phyloP scores from a whole-genome alignment of 2,888 invertebrate species.

The Abrostola tripartita region DNA sequence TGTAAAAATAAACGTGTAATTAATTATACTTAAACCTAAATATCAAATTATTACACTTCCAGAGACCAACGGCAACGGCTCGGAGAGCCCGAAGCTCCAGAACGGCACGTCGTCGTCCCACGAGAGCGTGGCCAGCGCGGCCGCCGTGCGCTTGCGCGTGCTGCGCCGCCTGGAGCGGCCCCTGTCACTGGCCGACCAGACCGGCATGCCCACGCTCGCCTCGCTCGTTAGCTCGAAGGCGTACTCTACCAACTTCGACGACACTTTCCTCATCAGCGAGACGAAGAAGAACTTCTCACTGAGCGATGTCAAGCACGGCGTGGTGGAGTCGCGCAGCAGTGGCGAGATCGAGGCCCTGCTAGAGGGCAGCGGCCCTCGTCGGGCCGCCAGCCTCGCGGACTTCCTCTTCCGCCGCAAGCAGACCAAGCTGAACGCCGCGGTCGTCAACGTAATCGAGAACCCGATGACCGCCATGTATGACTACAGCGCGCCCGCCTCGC shows the following conservation, averaged over 20 bases:
- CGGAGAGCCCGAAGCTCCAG: slow-evolving; percentile 54
- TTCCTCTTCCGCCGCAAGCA: slow-evolving; percentile 64
- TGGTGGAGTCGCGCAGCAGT: slow-evolving; percentile 63
- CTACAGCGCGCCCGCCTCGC: slow-evolving; percentile 14
- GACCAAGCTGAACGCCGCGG: slow-evolving; percentile 35
- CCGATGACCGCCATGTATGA: slow-evolving; percentile 73
- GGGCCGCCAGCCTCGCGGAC: slow-evolving; percentile 68
- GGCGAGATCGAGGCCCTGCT: slow-evolving; percentile 64
- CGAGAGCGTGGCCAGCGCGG: slow-evolving; percentile 72
- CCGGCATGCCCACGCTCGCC: slow-evolving; percentile 64
- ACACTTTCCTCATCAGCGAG: slow-evolving; percentile 37
- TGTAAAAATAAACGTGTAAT: too few species aligned
- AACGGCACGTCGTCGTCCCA: slow-evolving; percentile 61
- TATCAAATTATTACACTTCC: slow-evolving; percentile 39
- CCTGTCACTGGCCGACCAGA: slow-evolving; percentile 72
- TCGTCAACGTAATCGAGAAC: slow-evolving; percentile 76
- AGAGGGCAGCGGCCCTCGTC: slow-evolving; percentile 56
- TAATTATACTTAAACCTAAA: background rate
- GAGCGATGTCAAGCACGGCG: slow-evolving; percentile 57
- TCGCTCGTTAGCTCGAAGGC: slow-evolving; percentile 69
- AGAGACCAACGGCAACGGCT: slow-evolving; percentile 68
- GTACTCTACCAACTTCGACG: slow-evolving; percentile 67
- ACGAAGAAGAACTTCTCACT: slow-evolving; percentile 60
- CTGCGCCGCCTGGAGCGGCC: slow-evolving; percentile 72
- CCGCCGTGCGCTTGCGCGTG: slow-evolving; percentile 74